These are phyloP conservation scores for Anadara kagoshimensis DNA, from an alignment of 1,140 invertebrate genomes.

Conservation along the genomic window DNA sequence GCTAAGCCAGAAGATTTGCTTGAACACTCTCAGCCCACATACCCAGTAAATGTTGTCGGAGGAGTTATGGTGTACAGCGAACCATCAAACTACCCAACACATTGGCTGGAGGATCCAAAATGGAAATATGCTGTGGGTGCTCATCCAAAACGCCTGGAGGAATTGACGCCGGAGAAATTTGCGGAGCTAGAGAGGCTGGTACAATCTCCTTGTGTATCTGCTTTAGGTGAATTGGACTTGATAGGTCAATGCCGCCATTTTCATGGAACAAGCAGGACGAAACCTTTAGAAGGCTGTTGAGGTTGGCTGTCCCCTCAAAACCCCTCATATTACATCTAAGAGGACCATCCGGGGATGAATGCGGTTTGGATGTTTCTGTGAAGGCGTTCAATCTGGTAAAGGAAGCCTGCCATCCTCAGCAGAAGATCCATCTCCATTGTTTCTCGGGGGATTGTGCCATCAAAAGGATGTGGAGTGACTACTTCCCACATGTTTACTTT, in stretches of 20 bases:
- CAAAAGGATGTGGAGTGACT: background rate
- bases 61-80: background rate
- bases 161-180: background rate
- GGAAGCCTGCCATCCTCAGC: background rate
- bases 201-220: background rate
- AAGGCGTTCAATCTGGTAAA: background rate
- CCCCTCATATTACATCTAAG: background rate
- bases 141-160: background rate
- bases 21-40: background rate
- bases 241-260: background rate
- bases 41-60: background rate
- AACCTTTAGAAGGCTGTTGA: background rate
- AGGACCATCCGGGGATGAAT: background rate
- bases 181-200: background rate
- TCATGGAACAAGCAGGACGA: background rate
- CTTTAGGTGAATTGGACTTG: background rate
- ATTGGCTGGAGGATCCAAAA: background rate
- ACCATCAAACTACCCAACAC: background rate
- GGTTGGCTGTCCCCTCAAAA: background rate
- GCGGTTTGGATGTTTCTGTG: background rate
- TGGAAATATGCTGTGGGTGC: background rate
- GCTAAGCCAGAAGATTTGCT: background rate
- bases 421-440: background rate
- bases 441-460: background rate
- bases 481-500: slow-evolving; percentile 6